phyloP scores from a whole-genome alignment of 2,888 invertebrate genomes.

The Drosophila paracracens region DNA sequence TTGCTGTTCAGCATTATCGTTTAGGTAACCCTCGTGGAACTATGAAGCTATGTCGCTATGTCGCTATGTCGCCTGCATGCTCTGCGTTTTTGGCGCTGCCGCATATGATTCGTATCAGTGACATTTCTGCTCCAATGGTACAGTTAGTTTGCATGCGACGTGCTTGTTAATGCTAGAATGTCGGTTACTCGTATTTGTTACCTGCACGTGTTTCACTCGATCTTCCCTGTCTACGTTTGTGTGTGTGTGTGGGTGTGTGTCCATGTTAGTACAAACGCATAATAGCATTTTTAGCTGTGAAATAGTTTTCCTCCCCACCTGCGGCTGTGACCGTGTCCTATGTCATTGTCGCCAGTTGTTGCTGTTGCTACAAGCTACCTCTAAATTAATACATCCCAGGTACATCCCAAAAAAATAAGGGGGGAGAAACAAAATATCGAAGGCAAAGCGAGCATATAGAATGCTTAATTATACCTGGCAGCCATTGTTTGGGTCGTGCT shows the following conservation, averaged over 20 bases:
- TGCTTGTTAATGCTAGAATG: slow-evolving; percentile 72
- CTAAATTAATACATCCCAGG: slow-evolving; percentile 78
- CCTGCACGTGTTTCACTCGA: slow-evolving; percentile 32
- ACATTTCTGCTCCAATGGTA: slow-evolving; percentile 79
- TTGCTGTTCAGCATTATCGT: background rate
- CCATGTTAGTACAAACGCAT: slow-evolving; percentile 81
- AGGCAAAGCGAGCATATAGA: slow-evolving; percentile 20
- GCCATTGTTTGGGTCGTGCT: slow-evolving; percentile 54
- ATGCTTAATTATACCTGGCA: slow-evolving; percentile 54
- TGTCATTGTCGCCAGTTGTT: slow-evolving; percentile 34
- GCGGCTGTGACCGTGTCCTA: slow-evolving; percentile 24
- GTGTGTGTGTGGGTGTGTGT: slow-evolving; percentile 21
- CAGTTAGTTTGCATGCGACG: slow-evolving; percentile 79
- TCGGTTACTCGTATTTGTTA: slow-evolving; percentile 25
- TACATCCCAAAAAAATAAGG: slow-evolving; percentile 22
- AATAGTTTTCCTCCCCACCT: slow-evolving; percentile 55
- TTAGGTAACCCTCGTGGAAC: slow-evolving; percentile 7
- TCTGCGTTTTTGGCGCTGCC: slow-evolving; percentile 59
- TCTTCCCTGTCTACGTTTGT: slow-evolving; percentile 2
- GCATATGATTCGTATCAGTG: slow-evolving; percentile 80
- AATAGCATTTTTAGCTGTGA: slow-evolving; percentile 76
- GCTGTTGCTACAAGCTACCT: slow-evolving; percentile 48
- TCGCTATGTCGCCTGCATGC: slow-evolving; percentile 39
- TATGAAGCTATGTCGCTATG: background rate
- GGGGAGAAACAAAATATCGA: slow-evolving; percentile 4